phyloP scores from a whole-genome alignment of 2,113 vertebrate species.

The Accipiter virgatus region DNA sequence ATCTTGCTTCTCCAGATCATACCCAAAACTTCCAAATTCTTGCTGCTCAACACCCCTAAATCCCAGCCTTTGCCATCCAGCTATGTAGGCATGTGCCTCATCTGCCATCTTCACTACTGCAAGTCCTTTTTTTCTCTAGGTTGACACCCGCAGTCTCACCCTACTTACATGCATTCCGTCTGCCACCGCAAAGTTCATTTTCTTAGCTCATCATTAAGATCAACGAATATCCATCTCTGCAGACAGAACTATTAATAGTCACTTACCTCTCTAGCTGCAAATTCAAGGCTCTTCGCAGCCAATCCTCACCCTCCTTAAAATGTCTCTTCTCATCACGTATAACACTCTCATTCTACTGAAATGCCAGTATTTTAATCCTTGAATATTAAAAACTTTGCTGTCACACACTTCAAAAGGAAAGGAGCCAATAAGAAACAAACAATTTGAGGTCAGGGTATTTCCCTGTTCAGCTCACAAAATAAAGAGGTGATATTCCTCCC shows the following conservation, averaged over 20 bases:
- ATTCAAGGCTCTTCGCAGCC: not conserved
- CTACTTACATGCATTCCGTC: accelerated
- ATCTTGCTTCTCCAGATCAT: not conserved
- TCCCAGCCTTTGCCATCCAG: not conserved
- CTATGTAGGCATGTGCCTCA: accelerated
- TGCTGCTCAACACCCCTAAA: not conserved
- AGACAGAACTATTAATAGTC: not conserved
- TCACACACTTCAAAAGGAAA: not conserved
- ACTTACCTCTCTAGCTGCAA: not conserved
- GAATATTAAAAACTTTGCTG: not conserved
- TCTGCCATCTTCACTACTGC: not conserved
- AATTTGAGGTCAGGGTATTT: conserved; percentile 2
- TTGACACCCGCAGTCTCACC: not conserved
- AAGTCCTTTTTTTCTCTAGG: not conserved
- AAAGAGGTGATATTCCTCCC: conserved; percentile 24
- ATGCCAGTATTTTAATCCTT: not conserved
- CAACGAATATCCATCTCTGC: not conserved
- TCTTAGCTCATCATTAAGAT: not conserved
- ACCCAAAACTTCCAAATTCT: not conserved
- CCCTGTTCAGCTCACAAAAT: not conserved
- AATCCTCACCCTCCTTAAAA: not conserved
- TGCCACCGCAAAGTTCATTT: not conserved
- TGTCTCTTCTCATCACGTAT: not conserved
- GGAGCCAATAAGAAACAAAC: conserved; percentile 1
- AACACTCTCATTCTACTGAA: not conserved